These are phyloP conservation scores for Lytechinus pictus DNA, from an alignment of 35 echinoderm and acorn worm genomes.

Conservation along the genomic window DNA sequence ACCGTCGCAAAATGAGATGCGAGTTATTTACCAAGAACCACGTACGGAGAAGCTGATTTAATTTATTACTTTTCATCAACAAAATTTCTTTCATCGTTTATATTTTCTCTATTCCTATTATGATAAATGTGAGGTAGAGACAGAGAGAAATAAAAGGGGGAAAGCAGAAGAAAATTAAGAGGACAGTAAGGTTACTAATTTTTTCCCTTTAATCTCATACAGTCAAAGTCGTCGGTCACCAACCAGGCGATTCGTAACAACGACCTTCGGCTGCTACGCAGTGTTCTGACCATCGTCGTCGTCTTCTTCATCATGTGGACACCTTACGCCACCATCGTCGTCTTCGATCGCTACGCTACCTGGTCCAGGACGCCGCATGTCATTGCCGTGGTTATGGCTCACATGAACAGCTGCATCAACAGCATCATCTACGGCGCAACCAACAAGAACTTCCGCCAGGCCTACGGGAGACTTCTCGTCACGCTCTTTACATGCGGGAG, in stretches of 20 bases:
- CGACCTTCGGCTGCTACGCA: constrained; percentile 58
- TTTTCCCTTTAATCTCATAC: not conserved
- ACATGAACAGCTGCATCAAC: constrained; percentile 79
- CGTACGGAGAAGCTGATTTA: too few species aligned
- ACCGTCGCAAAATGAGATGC: too few species aligned
- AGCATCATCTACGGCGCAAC: constrained; percentile 76
- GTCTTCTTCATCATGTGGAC: constrained; percentile 81
- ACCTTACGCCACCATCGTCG: constrained; percentile 65
- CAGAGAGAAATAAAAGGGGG: not conserved
- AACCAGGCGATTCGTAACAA: constrained; percentile 42
- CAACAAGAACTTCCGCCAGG: constrained; percentile 69
- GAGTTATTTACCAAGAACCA: too few species aligned
- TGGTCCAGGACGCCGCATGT: constrained; percentile 67
- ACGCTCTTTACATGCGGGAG: constrained; percentile 31
- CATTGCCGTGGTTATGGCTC: constrained; percentile 63
- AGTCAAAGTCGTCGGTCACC: not conserved
- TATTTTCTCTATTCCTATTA: not conserved
- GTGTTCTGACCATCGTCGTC: constrained; percentile 62
- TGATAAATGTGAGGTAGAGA: not conserved
- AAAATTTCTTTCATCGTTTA: not conserved
- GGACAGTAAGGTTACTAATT: not conserved
- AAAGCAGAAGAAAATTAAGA: too few species aligned
- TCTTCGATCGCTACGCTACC: constrained; percentile 59
- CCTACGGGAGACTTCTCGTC: constrained; percentile 55
- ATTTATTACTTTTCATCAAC: too few species aligned